Conservation (phyloP, 1,140 invertebrate genomes). For the Drosophila malerkotliana region DNA sequence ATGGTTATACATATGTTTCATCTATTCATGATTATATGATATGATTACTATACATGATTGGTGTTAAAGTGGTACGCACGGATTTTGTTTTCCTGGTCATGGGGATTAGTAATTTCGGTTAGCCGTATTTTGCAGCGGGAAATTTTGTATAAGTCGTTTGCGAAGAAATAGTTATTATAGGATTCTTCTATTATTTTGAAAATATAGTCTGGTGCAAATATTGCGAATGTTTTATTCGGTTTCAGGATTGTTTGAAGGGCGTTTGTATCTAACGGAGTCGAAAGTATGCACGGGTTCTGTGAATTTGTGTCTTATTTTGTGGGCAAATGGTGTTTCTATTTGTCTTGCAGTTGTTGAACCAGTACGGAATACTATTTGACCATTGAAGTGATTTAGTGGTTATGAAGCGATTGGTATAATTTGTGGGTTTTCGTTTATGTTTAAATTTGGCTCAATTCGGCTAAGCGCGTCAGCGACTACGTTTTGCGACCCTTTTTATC, state of each 20-base stretch:
- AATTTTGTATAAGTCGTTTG: constrained; percentile 10
- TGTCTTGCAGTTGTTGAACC: background rate
- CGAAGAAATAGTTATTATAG: constrained; percentile 3
- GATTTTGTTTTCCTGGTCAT: background rate
- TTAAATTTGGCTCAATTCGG: background rate
- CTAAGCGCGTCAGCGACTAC: background rate
- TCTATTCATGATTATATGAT: too few relatives aligned
- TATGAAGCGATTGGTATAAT: background rate
- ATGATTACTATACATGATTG: too few relatives aligned
- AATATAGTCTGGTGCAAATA: background rate
- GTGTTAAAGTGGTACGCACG: background rate
- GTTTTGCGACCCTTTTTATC: background rate
- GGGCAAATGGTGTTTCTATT: constrained; percentile 15
- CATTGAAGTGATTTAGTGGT: background rate
- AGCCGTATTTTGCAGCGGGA: constrained; percentile 3
- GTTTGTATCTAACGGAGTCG: constrained; percentile 18
- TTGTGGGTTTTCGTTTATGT: background rate
- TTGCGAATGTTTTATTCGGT: constrained; percentile 4
- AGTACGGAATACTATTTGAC: background rate
- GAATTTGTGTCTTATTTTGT: constrained; percentile 17
- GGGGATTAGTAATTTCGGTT: constrained; percentile 1
- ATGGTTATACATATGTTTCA: too few relatives aligned
- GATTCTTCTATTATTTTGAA: background rate
- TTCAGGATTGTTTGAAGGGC: constrained; percentile 4
- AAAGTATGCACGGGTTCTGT: constrained; percentile 10